phyloP scores from a whole-genome alignment of 1,140 invertebrate species.

The Gryon sp. region DNA sequence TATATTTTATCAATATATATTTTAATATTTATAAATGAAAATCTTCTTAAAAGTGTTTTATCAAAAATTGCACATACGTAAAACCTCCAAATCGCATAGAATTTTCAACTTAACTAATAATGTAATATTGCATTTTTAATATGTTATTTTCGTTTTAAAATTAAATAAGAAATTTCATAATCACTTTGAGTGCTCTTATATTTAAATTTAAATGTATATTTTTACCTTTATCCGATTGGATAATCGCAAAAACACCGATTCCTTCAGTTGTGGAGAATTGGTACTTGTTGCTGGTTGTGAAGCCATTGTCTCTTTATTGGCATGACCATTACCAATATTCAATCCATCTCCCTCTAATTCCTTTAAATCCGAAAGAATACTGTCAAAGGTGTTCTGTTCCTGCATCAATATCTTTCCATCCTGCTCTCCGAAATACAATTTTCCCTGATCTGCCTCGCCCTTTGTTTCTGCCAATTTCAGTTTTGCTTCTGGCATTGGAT shows the following conservation, averaged over 20 bases:
- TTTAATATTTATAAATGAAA: too few species aligned
- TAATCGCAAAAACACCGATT: slow-evolving; percentile 96
- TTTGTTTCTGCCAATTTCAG: slow-evolving; percentile 39
- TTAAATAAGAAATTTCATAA: too few species aligned
- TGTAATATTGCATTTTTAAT: too few species aligned
- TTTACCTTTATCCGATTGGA: slow-evolving; percentile 95
- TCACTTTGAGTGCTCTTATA: too few species aligned
- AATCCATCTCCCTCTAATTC: slow-evolving; percentile 74
- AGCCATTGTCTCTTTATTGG: slow-evolving; percentile 57
- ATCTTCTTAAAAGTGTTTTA: neutral
- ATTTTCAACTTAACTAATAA: too few species aligned
- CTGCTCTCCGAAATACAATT: slow-evolving; percentile 48
- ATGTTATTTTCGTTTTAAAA: too few species aligned
- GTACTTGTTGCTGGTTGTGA: slow-evolving; percentile 67
- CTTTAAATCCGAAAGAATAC: slow-evolving; percentile 78
- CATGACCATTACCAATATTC: slow-evolving; percentile 60
- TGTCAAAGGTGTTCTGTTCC: slow-evolving; percentile 76
- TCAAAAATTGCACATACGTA: too few species aligned
- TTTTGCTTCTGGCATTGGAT: neutral
- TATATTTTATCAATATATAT: too few species aligned
- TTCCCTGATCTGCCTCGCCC: slow-evolving; percentile 26
- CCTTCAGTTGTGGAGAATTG: slow-evolving; percentile 84
- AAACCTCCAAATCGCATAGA: too few species aligned
- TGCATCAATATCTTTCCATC: slow-evolving; percentile 67
- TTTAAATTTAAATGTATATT: slow-evolving; percentile 7